Conservation (phyloP, 2,797 vertebrate genomes). For the Octomys mimax region DNA sequence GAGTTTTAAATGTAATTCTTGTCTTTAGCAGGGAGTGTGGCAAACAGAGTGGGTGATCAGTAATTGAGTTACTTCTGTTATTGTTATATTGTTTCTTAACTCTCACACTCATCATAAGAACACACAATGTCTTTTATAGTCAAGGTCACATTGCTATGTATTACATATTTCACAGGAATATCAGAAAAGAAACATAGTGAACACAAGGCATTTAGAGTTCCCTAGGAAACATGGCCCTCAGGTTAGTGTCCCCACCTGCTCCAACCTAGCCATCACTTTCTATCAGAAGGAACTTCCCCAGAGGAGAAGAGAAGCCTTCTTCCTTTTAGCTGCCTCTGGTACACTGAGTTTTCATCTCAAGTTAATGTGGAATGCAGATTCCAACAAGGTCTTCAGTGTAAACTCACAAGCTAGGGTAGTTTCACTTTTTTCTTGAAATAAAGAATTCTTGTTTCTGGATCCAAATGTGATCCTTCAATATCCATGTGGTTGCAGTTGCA, state of each 20-base stretch:
- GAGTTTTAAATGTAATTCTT: neutral
- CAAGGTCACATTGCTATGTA: neutral
- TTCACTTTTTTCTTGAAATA: conserved; percentile 22
- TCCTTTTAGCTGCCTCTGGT: conserved; percentile 8
- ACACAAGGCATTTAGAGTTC: neutral
- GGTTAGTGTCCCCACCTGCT: neutral
- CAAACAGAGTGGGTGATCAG: neutral
- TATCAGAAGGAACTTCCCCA: conserved; percentile 15
- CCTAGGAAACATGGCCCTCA: neutral
- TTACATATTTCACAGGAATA: neutral
- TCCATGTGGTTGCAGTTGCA: neutral
- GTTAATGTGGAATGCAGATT: conserved; percentile 21
- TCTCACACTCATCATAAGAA: neutral
- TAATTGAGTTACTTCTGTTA: neutral
- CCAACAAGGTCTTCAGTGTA: conserved; percentile 17
- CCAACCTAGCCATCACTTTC: neutral
- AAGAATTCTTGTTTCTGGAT: conserved; percentile 26
- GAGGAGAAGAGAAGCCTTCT: neutral
- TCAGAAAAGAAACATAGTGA: neutral
- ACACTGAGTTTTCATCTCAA: neutral
- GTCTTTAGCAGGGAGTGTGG: neutral
- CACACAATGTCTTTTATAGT: neutral
- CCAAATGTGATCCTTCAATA: conserved; percentile 24
- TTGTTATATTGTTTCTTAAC: neutral
- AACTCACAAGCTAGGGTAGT: conserved; percentile 42